phyloP scores from a whole-genome alignment of 1,140 invertebrate genomes.

The Drusus annulatus region DNA sequence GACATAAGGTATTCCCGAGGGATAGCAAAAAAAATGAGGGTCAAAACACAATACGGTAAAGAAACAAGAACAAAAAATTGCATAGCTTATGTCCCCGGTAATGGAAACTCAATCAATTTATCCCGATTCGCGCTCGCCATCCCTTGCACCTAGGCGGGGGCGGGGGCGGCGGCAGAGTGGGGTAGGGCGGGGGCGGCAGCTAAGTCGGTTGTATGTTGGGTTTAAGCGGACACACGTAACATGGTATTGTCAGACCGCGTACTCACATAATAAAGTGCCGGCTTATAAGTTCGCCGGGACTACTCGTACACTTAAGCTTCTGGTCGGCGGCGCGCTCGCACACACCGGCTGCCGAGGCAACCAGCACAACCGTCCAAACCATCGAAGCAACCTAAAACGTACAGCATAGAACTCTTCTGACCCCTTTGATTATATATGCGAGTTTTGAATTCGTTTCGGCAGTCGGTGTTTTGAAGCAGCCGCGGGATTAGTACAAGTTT shows the following conservation, averaged over 20 bases:
- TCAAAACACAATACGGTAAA: no score
- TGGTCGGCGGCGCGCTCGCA: background rate
- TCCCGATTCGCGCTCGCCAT: conserved; percentile 3
- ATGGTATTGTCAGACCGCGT: conserved; percentile 57
- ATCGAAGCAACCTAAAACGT: background rate
- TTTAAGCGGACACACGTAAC: conserved; percentile 58
- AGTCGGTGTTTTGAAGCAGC: background rate
- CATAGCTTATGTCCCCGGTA: background rate
- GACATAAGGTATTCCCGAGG: no score
- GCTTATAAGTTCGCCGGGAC: conserved; percentile 56
- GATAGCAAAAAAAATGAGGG: no score
- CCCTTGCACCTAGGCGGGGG: background rate
- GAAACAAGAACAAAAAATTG: no score
- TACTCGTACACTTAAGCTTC: conserved; percentile 22
- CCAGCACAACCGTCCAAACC: background rate
- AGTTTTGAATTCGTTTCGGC: background rate
- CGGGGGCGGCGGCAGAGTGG: background rate
- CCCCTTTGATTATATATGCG: background rate
- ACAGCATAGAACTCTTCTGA: no score
- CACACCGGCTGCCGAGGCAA: background rate
- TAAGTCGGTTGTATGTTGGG: conserved; percentile 59
- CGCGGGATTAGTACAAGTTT: conserved; percentile 11
- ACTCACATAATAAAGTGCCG: conserved; percentile 56
- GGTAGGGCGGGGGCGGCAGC: conserved; percentile 11
- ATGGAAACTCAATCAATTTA: conserved; percentile 13